A percentile compares a stretch with the other conserved stretches of the same genome.
phyloP scores from a whole-genome alignment of 2,888 invertebrate genomes.

The Caenorhabditis parvicauda region DNA sequence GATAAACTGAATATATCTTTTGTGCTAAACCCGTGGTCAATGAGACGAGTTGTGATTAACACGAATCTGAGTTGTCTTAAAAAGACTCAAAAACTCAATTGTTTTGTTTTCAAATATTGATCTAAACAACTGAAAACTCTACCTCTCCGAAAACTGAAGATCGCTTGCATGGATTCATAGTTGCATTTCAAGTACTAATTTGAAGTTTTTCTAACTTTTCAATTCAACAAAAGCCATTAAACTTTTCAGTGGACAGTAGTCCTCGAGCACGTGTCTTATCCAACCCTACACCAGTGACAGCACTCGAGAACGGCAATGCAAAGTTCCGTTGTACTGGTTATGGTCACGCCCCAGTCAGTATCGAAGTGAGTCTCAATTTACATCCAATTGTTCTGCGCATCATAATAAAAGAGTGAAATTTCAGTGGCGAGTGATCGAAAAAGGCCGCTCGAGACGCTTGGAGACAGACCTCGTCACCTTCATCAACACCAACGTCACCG shows the following conservation, averaged over 20 bases:
- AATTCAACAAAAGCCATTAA: background rate
- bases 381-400: background rate
- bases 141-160: no score
- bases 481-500: conserved; percentile 27
- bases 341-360: conserved; percentile 30
- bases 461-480: conserved; percentile 22
- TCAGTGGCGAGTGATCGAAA: conserved; percentile 42
- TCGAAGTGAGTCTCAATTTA: conserved; percentile 8
- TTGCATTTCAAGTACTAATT: conserved; percentile 3
- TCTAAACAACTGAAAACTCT: no score
- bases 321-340: conserved; percentile 35
- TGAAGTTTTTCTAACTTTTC: background rate
- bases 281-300: conserved; percentile 24
- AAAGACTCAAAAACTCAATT: no score
- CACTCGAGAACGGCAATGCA: conserved; percentile 20
- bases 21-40: no score
- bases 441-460: conserved; percentile 28
- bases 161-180: no score
- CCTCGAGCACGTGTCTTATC: conserved; percentile 38
- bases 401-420: background rate
- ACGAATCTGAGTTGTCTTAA: no score
- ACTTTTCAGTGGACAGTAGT: conserved; percentile 31
- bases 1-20: no score
- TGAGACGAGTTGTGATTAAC: no score
- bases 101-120: no score